Conservation (phyloP, 2,888 invertebrate genomes). For the Leptarthrus brevirostris region DNA sequence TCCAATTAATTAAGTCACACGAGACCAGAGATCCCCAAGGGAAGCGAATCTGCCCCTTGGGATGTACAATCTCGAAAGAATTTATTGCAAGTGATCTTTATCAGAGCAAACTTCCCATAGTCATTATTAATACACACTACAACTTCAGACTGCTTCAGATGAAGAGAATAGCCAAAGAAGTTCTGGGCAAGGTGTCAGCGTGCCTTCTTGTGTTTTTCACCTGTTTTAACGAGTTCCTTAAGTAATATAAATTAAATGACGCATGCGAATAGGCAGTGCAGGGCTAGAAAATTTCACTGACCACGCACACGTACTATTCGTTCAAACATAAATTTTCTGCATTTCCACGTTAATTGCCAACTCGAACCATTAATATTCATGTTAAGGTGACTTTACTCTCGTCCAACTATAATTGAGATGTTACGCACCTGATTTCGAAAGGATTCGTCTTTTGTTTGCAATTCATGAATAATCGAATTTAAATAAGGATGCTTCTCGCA, state of each 20-base stretch:
- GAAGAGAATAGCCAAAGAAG: slow-evolving; percentile 30
- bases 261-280: slow-evolving; percentile 29
- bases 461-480: too few species aligned
- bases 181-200: slow-evolving; percentile 6
- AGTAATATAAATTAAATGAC: slow-evolving; percentile 38
- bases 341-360: slow-evolving; percentile 57
- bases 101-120: slow-evolving; percentile 51
- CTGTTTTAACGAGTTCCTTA: slow-evolving; percentile 11
- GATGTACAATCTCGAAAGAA: slow-evolving; percentile 51
- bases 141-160: neutral
- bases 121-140: slow-evolving; percentile 50
- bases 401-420: slow-evolving; percentile 37
- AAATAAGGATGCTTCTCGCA: too few species aligned
- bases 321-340: slow-evolving; percentile 41
- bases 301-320: slow-evolving; percentile 39
- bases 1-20: slow-evolving; percentile 46
- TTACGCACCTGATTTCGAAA: slow-evolving; percentile 21
- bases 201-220: slow-evolving; percentile 20
- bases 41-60: slow-evolving; percentile 44
- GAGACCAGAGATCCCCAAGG: slow-evolving; percentile 15
- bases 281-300: slow-evolving; percentile 27
- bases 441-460: too few species aligned
- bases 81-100: slow-evolving; percentile 51
- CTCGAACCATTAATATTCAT: slow-evolving; percentile 57
- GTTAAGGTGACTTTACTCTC: slow-evolving; percentile 56